A percentile compares a stretch with the other conserved stretches of the same genome.
These are phyloP conservation scores for Lophotriccus pileatus DNA, from an alignment of 2,797 vertebrate species.

Conservation along the genomic window DNA sequence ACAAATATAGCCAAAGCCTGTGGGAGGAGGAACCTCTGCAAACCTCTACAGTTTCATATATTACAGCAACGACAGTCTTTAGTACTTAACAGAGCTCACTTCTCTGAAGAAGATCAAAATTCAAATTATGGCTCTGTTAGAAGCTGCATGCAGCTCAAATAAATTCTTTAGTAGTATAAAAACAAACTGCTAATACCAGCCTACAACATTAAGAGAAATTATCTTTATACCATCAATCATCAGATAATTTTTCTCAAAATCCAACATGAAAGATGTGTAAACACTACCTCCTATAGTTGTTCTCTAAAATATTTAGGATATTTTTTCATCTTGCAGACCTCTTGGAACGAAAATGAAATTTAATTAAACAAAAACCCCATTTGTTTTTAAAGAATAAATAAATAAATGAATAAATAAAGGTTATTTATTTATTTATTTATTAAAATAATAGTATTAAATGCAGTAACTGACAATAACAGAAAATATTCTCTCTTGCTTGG, in stretches of 20 bases:
- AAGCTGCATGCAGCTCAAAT: neutral
- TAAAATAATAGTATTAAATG: neutral
- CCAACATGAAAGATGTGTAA: neutral
- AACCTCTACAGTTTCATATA: neutral
- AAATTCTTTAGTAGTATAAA: neutral
- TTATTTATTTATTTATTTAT: neutral
- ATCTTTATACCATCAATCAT: neutral
- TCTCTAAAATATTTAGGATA: neutral
- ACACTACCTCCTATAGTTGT: neutral
- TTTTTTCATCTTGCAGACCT: neutral
- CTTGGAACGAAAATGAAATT: neutral
- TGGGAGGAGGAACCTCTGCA: neutral
- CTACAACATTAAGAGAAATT: neutral
- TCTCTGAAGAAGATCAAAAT: neutral
- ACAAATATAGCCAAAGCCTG: conserved; percentile 11
- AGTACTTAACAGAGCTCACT: neutral
- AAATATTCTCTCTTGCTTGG: neutral
- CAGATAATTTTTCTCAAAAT: neutral
- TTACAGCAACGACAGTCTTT: neutral
- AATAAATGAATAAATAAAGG: neutral
- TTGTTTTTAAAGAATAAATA: neutral
- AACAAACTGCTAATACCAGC: neutral
- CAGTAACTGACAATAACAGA: neutral
- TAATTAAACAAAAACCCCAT: neutral
- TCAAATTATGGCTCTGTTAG: neutral